phyloP scores from a whole-genome alignment of 2,888 invertebrate species.

The Polymixis flavicincta region DNA sequence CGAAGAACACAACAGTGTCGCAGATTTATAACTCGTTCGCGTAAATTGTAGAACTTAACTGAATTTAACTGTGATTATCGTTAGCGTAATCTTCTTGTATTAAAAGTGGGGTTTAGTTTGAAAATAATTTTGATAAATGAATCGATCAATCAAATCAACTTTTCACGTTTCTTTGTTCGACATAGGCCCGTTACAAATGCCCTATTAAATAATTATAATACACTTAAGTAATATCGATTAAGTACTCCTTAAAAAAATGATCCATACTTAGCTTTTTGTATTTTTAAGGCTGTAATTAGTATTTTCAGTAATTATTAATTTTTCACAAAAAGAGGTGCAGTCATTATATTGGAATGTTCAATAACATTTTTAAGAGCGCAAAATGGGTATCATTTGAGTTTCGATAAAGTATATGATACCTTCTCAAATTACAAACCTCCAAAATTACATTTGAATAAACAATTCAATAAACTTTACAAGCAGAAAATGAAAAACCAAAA shows the following conservation, averaged over 20 bases:
- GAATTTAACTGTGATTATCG: constrained; percentile 9
- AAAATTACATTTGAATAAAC: constrained; percentile 10
- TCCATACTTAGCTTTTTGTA: too few species aligned
- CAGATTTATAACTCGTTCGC: constrained; percentile 18
- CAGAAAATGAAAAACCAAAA: neutral
- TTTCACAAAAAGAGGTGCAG: neutral
- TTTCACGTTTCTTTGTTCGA: neutral
- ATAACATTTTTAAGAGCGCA: neutral
- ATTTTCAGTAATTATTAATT: neutral
- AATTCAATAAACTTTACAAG: constrained; percentile 10
- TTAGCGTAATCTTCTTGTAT: constrained; percentile 5
- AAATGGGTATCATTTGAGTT: too few species aligned
- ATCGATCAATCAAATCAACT: neutral
- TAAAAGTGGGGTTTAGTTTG: neutral
- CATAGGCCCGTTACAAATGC: neutral
- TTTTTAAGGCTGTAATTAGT: too few species aligned
- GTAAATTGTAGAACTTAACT: constrained; percentile 11
- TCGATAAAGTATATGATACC: neutral
- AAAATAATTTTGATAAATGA: neutral
- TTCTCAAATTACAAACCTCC: too few species aligned
- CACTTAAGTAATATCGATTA: neutral
- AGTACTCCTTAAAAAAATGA: too few species aligned
- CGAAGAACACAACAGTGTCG: constrained; percentile 30
- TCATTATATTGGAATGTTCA: neutral
- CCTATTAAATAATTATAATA: too few species aligned